Conservation (phyloP, 2,113 vertebrate genomes). For the Paradisaea rubra region DNA sequence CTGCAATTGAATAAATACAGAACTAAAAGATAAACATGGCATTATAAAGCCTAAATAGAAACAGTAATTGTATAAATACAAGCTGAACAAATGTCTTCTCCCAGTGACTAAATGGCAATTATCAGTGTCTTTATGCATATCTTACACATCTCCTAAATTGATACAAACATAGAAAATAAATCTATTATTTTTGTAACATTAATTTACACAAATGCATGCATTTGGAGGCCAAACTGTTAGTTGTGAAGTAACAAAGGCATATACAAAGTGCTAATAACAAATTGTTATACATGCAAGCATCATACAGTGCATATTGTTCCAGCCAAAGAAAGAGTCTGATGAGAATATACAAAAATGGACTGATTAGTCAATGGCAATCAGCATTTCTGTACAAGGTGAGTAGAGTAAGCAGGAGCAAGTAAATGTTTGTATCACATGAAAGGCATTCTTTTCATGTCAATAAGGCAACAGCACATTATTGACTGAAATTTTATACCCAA, state of each 20-base stretch:
- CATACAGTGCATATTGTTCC: constrained; percentile 75
- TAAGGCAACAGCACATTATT: constrained; percentile 53
- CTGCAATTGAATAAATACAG: constrained; percentile 6
- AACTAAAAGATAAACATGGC: constrained; percentile 1
- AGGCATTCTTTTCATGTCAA: constrained; percentile 34
- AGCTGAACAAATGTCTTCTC: constrained; percentile 20
- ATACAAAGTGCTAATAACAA: constrained; percentile 65
- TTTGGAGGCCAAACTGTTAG: constrained; percentile 71
- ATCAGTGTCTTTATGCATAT: neutral
- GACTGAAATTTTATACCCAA: constrained; percentile 61
- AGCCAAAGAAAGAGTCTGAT: constrained; percentile 78
- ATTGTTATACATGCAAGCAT: constrained; percentile 77
- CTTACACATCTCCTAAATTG: constrained; percentile 5
- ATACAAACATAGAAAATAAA: constrained; percentile 45
- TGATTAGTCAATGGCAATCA: constrained; percentile 64
- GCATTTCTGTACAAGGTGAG: constrained; percentile 62
- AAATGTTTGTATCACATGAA: constrained; percentile 53
- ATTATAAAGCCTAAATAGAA: constrained; percentile 34
- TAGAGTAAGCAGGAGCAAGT: constrained; percentile 58
- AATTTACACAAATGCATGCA: constrained; percentile 73
- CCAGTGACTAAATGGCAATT: constrained; percentile 24
- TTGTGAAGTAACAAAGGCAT: constrained; percentile 72
- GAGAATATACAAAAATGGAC: constrained; percentile 75
- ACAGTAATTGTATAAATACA: constrained; percentile 9
- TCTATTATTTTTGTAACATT: constrained; percentile 22